A percentile compares a stretch with the other conserved stretches of the same genome.
phyloP scores from a whole-genome alignment of 2,797 vertebrate genomes.

The Pelodytes ibericus region DNA sequence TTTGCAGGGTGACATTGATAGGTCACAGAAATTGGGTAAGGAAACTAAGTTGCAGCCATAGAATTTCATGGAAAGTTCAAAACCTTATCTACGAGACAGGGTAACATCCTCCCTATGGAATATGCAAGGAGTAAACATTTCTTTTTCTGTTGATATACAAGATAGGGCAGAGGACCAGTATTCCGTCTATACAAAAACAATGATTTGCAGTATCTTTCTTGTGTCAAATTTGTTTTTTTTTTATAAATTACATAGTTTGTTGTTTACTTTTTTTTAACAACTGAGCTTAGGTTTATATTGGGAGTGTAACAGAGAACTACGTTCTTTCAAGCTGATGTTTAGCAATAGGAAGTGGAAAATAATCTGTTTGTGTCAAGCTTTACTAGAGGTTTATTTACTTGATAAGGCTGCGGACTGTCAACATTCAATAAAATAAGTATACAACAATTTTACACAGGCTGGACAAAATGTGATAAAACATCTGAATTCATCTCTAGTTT shows the following conservation, averaged over 20 bases:
- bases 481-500: not conserved
- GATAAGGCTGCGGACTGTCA: constrained; percentile 30
- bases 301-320: constrained; percentile 8
- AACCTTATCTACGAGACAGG: constrained; percentile 4
- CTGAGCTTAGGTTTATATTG: constrained; percentile 8
- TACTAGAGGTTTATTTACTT: constrained; percentile 22
- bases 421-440: constrained; percentile 33
- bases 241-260: constrained; percentile 4
- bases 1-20: constrained; percentile 60
- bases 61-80: constrained; percentile 31
- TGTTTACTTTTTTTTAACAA: not conserved
- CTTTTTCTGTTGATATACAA: constrained; percentile 15
- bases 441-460: not conserved
- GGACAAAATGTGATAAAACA: constrained; percentile 10
- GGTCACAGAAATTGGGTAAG: constrained; percentile 56
- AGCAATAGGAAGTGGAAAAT: constrained; percentile 42
- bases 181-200: constrained; percentile 20
- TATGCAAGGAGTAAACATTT: constrained; percentile 18
- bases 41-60: constrained; percentile 45
- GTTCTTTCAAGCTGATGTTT: constrained; percentile 15
- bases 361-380: constrained; percentile 42
- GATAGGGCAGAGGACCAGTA: not conserved
- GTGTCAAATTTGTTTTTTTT: constrained; percentile 20
- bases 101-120: constrained; percentile 2
- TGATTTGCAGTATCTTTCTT: constrained; percentile 25